Conservation (phyloP, 2,888 invertebrate species). For the Drosophila nr. medialis region DNA sequence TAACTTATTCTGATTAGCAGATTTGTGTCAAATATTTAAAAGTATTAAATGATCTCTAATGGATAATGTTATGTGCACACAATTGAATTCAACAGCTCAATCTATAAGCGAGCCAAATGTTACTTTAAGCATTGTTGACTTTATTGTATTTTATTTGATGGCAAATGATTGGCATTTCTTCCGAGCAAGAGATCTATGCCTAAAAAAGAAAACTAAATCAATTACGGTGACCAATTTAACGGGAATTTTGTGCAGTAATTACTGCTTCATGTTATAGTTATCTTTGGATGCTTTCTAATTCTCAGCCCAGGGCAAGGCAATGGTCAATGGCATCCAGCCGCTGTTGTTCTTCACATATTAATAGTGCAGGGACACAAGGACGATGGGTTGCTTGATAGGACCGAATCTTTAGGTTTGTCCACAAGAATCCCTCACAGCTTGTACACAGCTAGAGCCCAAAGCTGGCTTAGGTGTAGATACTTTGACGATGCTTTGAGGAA, state of each 20-base stretch:
- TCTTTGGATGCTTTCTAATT: conserved; percentile 14
- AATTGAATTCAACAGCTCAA: neutral
- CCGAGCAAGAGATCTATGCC: neutral
- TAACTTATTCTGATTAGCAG: neutral
- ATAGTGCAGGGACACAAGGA: conserved; percentile 17
- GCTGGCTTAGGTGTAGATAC: conserved; percentile 54
- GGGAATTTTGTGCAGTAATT: conserved; percentile 20
- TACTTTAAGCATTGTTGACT: no score
- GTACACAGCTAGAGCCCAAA: conserved; percentile 27
- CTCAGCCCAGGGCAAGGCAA: neutral
- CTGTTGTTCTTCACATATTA: conserved; percentile 20
- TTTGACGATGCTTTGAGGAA: conserved; percentile 65
- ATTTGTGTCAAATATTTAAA: neutral
- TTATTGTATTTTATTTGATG: neutral
- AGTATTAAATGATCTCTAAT: neutral
- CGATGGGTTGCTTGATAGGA: neutral
- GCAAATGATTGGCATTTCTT: neutral
- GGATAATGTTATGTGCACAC: neutral
- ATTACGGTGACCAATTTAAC: conserved; percentile 9
- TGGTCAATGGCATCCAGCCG: neutral
- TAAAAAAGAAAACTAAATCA: neutral
- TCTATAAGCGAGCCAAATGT: neutral
- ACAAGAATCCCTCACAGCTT: conserved; percentile 6
- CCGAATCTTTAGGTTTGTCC: neutral
- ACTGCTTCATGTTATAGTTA: conserved; percentile 5